Evolutionary conservation across 2,888 invertebrate genomes (phyloP), one percentile per base, ranked within the genome.

Genomic region (Lasius fuliginosus): DNA sequence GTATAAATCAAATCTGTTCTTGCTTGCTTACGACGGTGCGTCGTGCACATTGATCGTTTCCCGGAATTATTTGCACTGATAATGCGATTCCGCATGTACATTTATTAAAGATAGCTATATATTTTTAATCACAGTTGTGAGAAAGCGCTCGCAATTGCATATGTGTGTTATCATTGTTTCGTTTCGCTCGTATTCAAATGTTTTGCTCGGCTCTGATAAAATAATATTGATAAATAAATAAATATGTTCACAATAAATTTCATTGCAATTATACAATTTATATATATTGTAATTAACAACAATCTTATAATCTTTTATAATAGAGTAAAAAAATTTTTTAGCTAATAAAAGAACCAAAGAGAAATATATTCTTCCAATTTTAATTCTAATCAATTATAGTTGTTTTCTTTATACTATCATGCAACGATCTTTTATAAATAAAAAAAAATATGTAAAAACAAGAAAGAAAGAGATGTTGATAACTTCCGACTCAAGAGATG

Each of bases 1-100:
- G 18, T 6, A 42, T 58, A 77, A 60, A 79, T 46, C 27, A 77
- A 60, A 79, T 46, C 27, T 60, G 11, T 36, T 65, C 8, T 11
- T 30, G 18, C 12, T 23, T n/a, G n/a, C 36, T 69, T 71, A 71
- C 23, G 3, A 53, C 33, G 8, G 3, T 12, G 8, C 5, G 18
- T n/a, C 3, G 18, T 46, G 42, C 30, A 79, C 46, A 58, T 23
- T 53, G 11, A 69, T 18, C 6, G 6, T 33, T 81, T 81, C 71
- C 8, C 18, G 27, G 60, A 60, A 81, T 49, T 71, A 71, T 81
- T 71, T 83, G 30, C 40, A 27, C 40, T 42, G 83, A 83, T 79
- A 79, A 83, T 6, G 12, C 36, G 15, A 49, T 75, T 82, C 46
- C 3, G 12, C 33, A 27, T 49, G 49, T 69, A 1, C 18, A 23